Percentiles rank a stretch among this genome's conserved stretches.
Conservation (phyloP, 1,140 invertebrate species). For the Lepidostoma basale region DNA sequence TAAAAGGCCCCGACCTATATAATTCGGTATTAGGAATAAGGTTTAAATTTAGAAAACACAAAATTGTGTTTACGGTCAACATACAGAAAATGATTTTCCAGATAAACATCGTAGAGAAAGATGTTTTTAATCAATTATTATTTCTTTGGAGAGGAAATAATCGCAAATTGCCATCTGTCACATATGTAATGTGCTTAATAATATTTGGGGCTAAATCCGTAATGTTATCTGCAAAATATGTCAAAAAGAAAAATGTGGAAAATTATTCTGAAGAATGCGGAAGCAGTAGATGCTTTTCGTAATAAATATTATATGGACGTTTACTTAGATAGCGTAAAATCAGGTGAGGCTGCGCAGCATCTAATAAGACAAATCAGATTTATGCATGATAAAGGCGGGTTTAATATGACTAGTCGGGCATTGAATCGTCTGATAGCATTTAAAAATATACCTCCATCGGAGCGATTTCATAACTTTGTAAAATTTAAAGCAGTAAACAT, state of each 20-base stretch:
- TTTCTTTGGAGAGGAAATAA: neutral
- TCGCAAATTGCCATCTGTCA: neutral
- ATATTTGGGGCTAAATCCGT: neutral
- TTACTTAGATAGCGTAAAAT: neutral
- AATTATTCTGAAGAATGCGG: too few species aligned
- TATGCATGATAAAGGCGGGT: neutral
- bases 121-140: neutral
- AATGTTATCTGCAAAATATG: neutral
- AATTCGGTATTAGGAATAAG: neutral
- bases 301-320: constrained; percentile 3
- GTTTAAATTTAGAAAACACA: constrained; percentile 1
- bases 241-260: too few species aligned
- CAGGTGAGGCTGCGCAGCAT: neutral
- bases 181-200: neutral
- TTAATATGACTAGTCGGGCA: constrained; percentile 3
- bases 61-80: neutral
- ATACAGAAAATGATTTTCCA: neutral
- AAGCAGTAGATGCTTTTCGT: too few species aligned
- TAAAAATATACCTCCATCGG: neutral
- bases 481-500: neutral
- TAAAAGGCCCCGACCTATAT: neutral
- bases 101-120: neutral
- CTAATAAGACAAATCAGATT: neutral
- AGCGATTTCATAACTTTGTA: neutral
- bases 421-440: too few species aligned